Evolutionary conservation across 1,140 invertebrate genomes (phyloP), one percentile per base, ranked within the genome.

Genomic region (Hylaeus anthracinus): DNA sequence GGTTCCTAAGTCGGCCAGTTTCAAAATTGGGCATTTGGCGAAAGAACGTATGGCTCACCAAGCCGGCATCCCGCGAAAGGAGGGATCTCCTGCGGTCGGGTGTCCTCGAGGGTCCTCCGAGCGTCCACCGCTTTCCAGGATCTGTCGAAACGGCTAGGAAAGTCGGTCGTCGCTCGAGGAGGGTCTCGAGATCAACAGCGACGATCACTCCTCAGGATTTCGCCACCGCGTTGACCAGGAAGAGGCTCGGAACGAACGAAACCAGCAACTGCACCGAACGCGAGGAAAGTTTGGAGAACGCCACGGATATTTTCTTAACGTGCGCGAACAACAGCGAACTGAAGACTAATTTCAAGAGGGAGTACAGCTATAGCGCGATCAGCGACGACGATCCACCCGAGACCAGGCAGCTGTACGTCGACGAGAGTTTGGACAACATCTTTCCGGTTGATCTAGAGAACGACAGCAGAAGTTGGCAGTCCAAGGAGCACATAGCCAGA

Each of bases 401-500:
- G 39, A 79, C 85, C 0, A 88, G 90, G 4, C 87, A 85, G 6
- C 39, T 86, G 9, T 43, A 69, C 4, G 14, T 63, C 0, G 75
- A 86, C 5, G 81, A 86, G 10, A 60, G 77, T 5, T 53, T 78
- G 12, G 79, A 82, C 1, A 86, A 72, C 39, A 14, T 66, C 8
- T 83, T 83, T 39, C 43, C 83, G 0, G 10, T 65, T 2, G 78
- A 90, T 12, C 45, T 72, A 0, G 53, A 88, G 8, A 83, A 88
- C 43, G 72, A 88, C 5, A 75, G 67, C 5, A 70, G 81, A 26
- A 83, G 79, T 3, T 93, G 92, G 93, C 92, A 92, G n/a, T 89
- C 90, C 6, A 89, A 88, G 6, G 96, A 96, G 79, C 94, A 93
- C 76, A 94, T 97, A 67, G 95, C 96, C 1, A 94, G 94, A 72